Evolutionary conservation across 2,888 invertebrate species (phyloP).

Genomic region (Chloroclysta siterata): DNA sequence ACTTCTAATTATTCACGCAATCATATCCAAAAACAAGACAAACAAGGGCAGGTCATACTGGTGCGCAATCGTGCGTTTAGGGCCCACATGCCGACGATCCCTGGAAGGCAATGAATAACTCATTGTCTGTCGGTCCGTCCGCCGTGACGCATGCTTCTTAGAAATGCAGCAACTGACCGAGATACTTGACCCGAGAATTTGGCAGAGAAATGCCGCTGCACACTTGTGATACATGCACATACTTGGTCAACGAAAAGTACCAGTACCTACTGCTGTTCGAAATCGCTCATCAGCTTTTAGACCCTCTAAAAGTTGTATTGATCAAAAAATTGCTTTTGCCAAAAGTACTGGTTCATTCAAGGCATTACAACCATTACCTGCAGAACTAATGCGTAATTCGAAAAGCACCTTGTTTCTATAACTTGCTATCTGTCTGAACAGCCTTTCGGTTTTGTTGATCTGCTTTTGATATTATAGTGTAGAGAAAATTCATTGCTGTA

Average conservation of each 20-base stretch:
- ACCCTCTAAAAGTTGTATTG: not conserved
- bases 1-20: slow-evolving; percentile 34
- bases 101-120: slow-evolving; percentile 83
- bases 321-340: not conserved
- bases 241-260: not conserved
- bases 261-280: not conserved
- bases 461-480: too few species aligned
- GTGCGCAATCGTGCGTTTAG: slow-evolving; percentile 76
- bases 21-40: slow-evolving; percentile 58
- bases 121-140: slow-evolving; percentile 81
- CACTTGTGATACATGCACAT: too few species aligned
- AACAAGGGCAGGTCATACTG: slow-evolving; percentile 68
- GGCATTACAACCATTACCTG: too few species aligned
- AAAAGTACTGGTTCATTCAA: too few species aligned
- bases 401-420: too few species aligned
- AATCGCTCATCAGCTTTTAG: not conserved
- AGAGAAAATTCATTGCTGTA: too few species aligned
- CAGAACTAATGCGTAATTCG: too few species aligned
- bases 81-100: slow-evolving; percentile 79
- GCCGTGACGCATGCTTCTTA: slow-evolving; percentile 80
- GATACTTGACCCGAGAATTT: slow-evolving; percentile 74
- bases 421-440: too few species aligned
- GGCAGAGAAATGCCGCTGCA: slow-evolving; percentile 49
- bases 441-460: too few species aligned
- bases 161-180: slow-evolving; percentile 76